phyloP scores from a whole-genome alignment of 2,113 vertebrate species.

The Sus scrofa region T2T-Sscrofa CM000824.6:37617501-37618000 shows the following conservation, averaged over 20 bases:
- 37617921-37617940: background rate
- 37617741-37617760: background rate
- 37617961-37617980: background rate
- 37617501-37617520: background rate
- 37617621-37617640: background rate
- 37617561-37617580: background rate
- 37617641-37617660: background rate
- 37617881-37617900: conserved; percentile 23
- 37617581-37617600: background rate
- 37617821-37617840: background rate
- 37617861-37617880: background rate
- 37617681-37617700: background rate
- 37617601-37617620: background rate
- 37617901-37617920: background rate
- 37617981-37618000: background rate
- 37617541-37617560: background rate
- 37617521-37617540: background rate
- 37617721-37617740: background rate
- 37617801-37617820: background rate
- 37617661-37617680: background rate
- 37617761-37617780: background rate
- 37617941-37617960: background rate
- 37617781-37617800: background rate
- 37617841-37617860: background rate
- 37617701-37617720: background rate